Percentiles rank a stretch among this genome's conserved stretches.
Conservation (phyloP, 2,888 invertebrate species). For the Mylabris sibirica region DNA sequence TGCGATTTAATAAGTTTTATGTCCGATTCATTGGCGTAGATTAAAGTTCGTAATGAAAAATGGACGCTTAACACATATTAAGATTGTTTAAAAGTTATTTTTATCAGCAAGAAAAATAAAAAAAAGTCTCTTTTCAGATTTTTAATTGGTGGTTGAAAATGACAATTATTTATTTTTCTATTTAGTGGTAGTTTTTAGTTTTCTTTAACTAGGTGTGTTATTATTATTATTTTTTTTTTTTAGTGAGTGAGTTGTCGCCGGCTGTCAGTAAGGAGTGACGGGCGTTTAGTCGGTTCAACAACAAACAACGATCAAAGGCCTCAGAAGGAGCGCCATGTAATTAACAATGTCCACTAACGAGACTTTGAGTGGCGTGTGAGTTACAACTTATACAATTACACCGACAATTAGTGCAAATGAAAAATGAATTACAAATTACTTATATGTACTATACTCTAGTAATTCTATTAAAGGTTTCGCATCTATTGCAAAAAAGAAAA, state of each 20-base stretch:
- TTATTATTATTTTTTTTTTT: neutral
- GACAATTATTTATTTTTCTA: neutral
- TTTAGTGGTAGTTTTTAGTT: neutral
- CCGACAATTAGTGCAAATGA: constrained; percentile 56
- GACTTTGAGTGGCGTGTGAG: constrained; percentile 56
- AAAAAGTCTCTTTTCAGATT: neutral
- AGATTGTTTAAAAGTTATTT: constrained; percentile 32
- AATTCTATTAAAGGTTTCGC: constrained; percentile 45
- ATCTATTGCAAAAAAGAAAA: constrained; percentile 11
- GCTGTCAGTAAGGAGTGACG: constrained; percentile 23
- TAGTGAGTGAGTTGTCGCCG: constrained; percentile 19
- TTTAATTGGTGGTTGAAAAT: neutral
- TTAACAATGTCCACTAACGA: constrained; percentile 57
- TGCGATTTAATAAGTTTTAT: constrained; percentile 54
- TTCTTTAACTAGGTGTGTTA: neutral
- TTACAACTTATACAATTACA: constrained; percentile 50
- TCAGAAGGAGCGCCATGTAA: constrained; percentile 53
- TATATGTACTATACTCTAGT: constrained; percentile 38
- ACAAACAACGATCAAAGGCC: constrained; percentile 42
- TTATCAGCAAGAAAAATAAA: neutral
- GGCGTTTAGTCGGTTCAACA: constrained; percentile 31
- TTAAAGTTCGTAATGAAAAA: constrained; percentile 54
- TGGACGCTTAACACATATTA: constrained; percentile 50
- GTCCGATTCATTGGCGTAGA: constrained; percentile 53
- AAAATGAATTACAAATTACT: constrained; percentile 55